Percentiles rank a stretch among this genome's conserved stretches.
phyloP scores from a whole-genome alignment of 2,113 vertebrate genomes.

The Andinoacara biseriatus region DNA sequence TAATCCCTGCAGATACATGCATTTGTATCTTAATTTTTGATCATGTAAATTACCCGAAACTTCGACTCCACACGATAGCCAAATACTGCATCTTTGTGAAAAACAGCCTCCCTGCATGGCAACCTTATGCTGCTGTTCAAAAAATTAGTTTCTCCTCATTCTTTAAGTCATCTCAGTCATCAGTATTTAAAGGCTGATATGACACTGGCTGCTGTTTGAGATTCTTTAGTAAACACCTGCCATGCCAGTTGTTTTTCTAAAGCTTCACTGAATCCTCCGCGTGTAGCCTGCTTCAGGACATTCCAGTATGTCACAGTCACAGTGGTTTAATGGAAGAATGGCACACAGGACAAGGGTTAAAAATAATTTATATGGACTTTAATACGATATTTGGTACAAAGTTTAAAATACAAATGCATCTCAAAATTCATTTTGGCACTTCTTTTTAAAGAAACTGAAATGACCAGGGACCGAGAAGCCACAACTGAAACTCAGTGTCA shows the following conservation, averaged over 20 bases:
- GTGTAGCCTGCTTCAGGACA: neutral
- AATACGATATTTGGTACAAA: conserved; percentile 32
- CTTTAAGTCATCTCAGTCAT: neutral
- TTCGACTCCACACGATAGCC: neutral
- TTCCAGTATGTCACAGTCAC: neutral
- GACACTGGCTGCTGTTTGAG: neutral
- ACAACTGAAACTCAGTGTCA: conserved; percentile 1
- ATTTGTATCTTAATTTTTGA: neutral
- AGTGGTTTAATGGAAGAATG: neutral
- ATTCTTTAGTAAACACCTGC: neutral
- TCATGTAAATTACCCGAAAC: neutral
- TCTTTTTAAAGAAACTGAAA: conserved; percentile 18
- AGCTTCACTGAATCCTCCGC: neutral
- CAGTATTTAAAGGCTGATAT: neutral
- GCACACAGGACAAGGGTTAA: neutral
- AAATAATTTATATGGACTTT: conserved; percentile 45
- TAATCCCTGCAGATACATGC: neutral
- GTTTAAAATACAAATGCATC: conserved; percentile 25
- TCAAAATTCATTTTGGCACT: conserved; percentile 41
- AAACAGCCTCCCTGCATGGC: neutral
- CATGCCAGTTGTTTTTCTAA: no score
- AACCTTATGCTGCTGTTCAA: neutral
- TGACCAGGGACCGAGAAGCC: neutral
- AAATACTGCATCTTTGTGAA: neutral
- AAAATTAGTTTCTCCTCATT: neutral